A percentile compares a stretch with the other conserved stretches of the same genome.
These are phyloP conservation scores for Goniozus legneri DNA, from an alignment of 1,140 invertebrate genomes.

Conservation along the genomic window DNA sequence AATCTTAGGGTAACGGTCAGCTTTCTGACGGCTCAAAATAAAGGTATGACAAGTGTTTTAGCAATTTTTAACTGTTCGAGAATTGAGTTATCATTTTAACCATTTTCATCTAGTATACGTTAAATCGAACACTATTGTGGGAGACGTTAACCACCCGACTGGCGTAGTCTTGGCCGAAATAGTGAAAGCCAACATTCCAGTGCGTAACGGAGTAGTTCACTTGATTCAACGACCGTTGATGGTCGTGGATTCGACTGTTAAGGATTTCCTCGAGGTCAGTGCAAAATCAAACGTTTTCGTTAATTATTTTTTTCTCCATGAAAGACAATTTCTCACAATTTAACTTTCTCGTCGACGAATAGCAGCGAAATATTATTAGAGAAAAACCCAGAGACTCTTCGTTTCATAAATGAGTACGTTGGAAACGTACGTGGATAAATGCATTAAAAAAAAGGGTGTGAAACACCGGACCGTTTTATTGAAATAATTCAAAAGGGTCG, in stretches of 20 bases:
- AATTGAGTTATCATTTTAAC: not conserved
- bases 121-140: constrained; percentile 80
- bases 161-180: constrained; percentile 85
- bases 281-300: no score
- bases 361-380: not conserved
- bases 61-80: not conserved
- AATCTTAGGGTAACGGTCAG: constrained; percentile 78
- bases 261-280: constrained; percentile 81
- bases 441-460: no score
- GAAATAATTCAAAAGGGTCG: no score
- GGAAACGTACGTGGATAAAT: no score
- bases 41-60: constrained; percentile 2
- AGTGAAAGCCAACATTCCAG: constrained; percentile 86
- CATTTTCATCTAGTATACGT: constrained; percentile 67
- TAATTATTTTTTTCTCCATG: no score
- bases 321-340: no score
- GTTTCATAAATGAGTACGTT: no score
- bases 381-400: no score
- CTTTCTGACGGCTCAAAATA: constrained; percentile 63
- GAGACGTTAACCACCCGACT: constrained; percentile 68
- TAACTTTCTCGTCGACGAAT: no score
- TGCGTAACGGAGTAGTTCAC: constrained; percentile 88
- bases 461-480: no score
- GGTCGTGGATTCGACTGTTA: constrained; percentile 81
- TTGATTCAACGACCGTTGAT: constrained; percentile 86